Percentiles rank a stretch among this genome's conserved stretches.
Evolutionary conservation across 2,113 vertebrate genomes (phyloP).

Genomic region (Salvelinus namaycush): DNA sequence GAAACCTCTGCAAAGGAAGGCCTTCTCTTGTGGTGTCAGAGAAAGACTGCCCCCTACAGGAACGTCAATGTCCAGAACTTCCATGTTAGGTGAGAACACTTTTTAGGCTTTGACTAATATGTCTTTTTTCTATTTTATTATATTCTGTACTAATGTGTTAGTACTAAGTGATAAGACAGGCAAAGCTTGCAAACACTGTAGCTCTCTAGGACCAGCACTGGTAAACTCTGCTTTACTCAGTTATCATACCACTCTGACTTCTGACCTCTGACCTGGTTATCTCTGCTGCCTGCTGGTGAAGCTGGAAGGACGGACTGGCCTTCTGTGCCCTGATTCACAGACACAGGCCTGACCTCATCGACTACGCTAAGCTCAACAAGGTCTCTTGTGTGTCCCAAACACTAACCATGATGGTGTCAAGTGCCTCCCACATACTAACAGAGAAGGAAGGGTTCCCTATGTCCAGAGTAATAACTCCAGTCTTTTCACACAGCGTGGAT

Average conservation of each 20-base stretch:
- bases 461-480: neutral
- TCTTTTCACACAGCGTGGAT: neutral
- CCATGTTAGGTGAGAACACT: conserved; percentile 85
- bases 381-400: conserved; percentile 75
- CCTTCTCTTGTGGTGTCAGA: conserved; percentile 96
- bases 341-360: conserved; percentile 99
- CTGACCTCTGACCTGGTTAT: conserved; percentile 56
- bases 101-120: neutral
- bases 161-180: too few relatives aligned
- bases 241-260: neutral
- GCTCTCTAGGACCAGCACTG: neutral
- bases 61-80: conserved; percentile 99
- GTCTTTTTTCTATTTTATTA: neutral
- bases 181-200: too few relatives aligned
- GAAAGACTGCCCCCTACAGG: conserved; percentile 97
- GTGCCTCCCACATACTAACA: neutral
- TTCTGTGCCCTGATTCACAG: conserved; percentile 99
- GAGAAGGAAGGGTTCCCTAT: neutral
- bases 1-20: conserved; percentile 99
- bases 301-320: conserved; percentile 99
- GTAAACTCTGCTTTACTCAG: neutral
- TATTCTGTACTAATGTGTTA: neutral
- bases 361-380: conserved; percentile 99
- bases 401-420: neutral
- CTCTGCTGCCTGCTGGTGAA: conserved; percentile 71